Evolutionary conservation across 2,888 invertebrate genomes (phyloP).

Genomic region (Zygogramma bicolorata): DNA sequence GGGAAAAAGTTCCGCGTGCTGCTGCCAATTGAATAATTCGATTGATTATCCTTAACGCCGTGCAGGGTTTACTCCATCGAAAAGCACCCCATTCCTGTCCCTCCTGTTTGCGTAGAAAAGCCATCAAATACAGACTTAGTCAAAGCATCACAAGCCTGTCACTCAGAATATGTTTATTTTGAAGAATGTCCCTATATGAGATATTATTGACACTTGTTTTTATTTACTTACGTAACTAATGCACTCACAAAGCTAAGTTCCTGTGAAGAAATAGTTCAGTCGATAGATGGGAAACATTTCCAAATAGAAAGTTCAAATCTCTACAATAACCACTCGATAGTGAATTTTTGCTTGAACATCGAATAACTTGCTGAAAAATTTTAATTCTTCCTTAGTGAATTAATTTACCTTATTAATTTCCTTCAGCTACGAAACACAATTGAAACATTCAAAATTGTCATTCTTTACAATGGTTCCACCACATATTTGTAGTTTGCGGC

Average conservation of each 20-base stretch:
- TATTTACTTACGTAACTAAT: background rate
- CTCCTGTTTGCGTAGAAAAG: background rate
- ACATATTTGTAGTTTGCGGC: no score
- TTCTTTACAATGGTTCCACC: no score
- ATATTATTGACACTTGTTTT: background rate
- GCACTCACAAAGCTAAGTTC: background rate
- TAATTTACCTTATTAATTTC: no score
- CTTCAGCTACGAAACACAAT: no score
- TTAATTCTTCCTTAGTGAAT: no score
- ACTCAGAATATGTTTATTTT: background rate
- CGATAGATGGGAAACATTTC: no score
- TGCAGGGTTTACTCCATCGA: constrained; percentile 16
- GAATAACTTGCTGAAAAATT: no score
- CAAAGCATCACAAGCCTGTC: background rate
- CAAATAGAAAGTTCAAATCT: no score
- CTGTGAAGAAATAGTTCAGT: no score
- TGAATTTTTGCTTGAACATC: no score
- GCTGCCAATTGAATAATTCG: constrained; percentile 21
- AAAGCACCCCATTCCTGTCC: constrained; percentile 1
- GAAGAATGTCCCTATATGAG: background rate
- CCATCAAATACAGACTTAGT: background rate
- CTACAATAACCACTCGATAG: no score
- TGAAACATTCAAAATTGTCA: no score
- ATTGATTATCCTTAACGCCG: constrained; percentile 19
- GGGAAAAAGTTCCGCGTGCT: constrained; percentile 10